Evolutionary conservation across 2,888 invertebrate species (phyloP).

Genomic region (Agapetus fuscipes): DNA sequence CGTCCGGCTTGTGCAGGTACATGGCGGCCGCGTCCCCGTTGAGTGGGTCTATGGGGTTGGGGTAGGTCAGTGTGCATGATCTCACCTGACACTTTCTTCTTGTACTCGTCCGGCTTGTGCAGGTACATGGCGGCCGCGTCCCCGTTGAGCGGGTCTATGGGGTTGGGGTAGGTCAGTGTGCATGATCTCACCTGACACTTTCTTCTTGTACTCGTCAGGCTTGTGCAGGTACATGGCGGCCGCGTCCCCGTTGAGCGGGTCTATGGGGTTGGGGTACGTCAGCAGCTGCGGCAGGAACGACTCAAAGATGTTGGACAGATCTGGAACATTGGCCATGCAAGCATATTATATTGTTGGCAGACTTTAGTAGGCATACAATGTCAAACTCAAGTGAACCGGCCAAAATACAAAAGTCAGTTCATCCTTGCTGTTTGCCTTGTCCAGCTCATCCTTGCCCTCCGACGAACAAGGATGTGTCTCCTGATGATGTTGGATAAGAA

Average conservation of each 20-base stretch:
- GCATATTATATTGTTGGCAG: constrained; percentile 6
- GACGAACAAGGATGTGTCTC: too few relatives aligned
- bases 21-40: constrained; percentile 99
- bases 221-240: constrained; percentile 99
- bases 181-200: constrained; percentile 69
- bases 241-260: constrained; percentile 98
- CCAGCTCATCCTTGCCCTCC: background rate
- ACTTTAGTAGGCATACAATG: too few relatives aligned
- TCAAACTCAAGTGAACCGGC: background rate
- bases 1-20: constrained; percentile 99
- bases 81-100: constrained; percentile 39
- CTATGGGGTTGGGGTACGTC: constrained; percentile 99
- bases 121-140: constrained; percentile 99
- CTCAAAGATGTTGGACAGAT: constrained; percentile 99
- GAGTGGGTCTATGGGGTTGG: constrained; percentile 98
- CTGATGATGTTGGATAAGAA: too few relatives aligned
- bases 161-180: constrained; percentile 93
- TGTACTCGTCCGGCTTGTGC: constrained; percentile 99
- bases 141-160: constrained; percentile 98
- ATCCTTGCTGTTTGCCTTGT: background rate
- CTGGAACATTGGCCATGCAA: too few relatives aligned
- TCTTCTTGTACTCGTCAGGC: constrained; percentile 99
- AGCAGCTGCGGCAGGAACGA: constrained; percentile 98
- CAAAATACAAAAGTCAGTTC: constrained; percentile 1
- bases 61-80: constrained; percentile 67